Conservation (phyloP, 1,140 invertebrate genomes). For the Megalopta genalis region DNA sequence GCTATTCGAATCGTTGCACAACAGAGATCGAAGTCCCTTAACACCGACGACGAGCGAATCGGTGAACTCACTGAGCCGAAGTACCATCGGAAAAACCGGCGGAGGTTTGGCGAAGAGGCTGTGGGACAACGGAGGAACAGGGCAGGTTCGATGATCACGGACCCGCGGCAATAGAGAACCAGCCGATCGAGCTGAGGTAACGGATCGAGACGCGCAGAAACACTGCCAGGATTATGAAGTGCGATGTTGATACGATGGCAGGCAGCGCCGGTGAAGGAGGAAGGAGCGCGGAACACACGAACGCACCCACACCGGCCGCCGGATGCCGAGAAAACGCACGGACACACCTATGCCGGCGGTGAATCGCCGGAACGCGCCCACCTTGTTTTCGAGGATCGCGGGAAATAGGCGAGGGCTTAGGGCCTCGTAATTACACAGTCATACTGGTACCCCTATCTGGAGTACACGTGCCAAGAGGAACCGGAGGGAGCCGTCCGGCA, state of each 20-base stretch:
- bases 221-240: conserved; percentile 75
- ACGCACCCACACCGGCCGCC: conserved; percentile 42
- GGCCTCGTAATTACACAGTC: conserved; percentile 6
- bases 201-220: conserved; percentile 71
- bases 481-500: not conserved
- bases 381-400: conserved; percentile 30
- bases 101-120: no score
- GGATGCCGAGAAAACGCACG: conserved; percentile 23
- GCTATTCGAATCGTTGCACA: no score
- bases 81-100: no score
- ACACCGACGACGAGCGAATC: no score
- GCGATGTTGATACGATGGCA: conserved; percentile 73
- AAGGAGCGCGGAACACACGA: conserved; percentile 60
- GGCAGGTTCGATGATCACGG: no score
- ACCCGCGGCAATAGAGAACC: conserved; percentile 12
- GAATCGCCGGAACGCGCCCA: conserved; percentile 3
- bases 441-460: conserved; percentile 37
- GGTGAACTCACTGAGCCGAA: no score
- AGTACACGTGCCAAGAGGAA: not conserved
- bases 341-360: conserved; percentile 27
- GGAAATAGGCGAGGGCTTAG: conserved; percentile 8
- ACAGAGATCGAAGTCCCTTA: no score
- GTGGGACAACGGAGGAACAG: no score
- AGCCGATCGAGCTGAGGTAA: conserved; percentile 60
- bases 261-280: conserved; percentile 65